Percentiles rank a stretch among this genome's conserved stretches.
phyloP scores from a whole-genome alignment of 2,888 invertebrate species.

The Drosophila kambysellisi region DNA sequence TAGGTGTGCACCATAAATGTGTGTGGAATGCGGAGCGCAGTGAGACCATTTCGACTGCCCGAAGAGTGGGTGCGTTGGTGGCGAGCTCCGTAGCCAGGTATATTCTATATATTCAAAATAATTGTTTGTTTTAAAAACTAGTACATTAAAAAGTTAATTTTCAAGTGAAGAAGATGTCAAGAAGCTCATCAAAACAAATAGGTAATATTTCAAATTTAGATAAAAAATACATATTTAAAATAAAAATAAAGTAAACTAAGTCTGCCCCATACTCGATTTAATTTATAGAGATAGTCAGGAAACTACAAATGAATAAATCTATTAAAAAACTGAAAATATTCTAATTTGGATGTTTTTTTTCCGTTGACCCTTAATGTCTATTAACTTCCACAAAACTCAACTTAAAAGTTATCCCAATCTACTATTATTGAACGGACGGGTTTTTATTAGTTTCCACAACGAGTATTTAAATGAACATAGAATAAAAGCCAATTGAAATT shows the following conservation, averaged over 20 bases:
- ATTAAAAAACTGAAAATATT: background rate
- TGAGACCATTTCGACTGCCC: slow-evolving; percentile 86
- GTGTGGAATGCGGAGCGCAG: slow-evolving; percentile 92
- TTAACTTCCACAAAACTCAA: background rate
- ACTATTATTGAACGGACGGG: background rate
- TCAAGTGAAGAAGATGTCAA: background rate
- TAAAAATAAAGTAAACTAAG: background rate
- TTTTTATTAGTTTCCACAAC: slow-evolving; percentile 37
- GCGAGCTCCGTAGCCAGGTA: slow-evolving; percentile 87
- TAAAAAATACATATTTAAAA: background rate
- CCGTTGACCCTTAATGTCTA: no score
- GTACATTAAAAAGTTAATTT: background rate
- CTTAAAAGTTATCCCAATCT: background rate
- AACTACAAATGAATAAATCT: background rate
- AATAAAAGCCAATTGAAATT: slow-evolving; percentile 45
- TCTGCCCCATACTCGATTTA: background rate
- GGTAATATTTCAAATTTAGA: no score
- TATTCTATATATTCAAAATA: slow-evolving; percentile 67
- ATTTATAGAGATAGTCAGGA: background rate
- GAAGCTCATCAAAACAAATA: background rate
- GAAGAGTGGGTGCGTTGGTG: slow-evolving; percentile 87
- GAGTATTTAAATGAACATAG: slow-evolving; percentile 60
- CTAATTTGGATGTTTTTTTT: background rate
- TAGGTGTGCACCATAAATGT: slow-evolving; percentile 99
- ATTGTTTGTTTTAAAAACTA: background rate